Base-by-base conservation (phyloP, 2,888 invertebrate genomes). In the Luffia ferchaultella region DNA sequence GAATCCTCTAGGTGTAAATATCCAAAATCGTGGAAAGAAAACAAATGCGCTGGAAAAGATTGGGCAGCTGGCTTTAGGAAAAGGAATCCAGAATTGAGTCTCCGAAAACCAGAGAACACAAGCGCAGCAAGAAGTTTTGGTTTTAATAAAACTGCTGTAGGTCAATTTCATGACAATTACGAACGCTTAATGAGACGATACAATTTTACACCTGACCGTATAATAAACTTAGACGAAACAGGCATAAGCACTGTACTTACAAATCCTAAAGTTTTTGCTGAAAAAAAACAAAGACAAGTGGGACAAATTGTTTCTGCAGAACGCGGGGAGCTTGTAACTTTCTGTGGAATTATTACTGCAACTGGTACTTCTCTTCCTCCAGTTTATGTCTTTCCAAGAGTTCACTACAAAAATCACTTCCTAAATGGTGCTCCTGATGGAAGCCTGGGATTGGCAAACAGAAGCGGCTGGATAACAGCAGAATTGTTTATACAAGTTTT, bases 301-400 rank as follows among this genome's bases (percentile, higher is more conserved):
- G 51, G 53, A 18, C 61, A 62, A 57, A 53, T 60, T 43, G 55
- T 52, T 3, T 49, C 52, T 46, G 60, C 54, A 7, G 60, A 62
- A 49, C 45, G 57, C 49, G 62, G 60, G 12, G 49, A 53, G 49
- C 53, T 52, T 20, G 51, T 60, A 40, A 62, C 63, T 44, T 56
- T 54, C 16, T 60, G 60, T n/a, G 59, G 57, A 41, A 56, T 55
- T 48, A 58, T 63, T 55, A 61, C 55, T 57, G 64, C 62, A 42
- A 44, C 54, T 20, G 65, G 65, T 2, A 42, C 48, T 41, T 67
- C 54, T 50, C 56, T 67, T 16, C 62, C 65, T 18, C 65, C 65
- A 20, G 53, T 58, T 7, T 50, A 67, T 19, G 62, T 65, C 45
- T 63, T 57, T 52, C 58, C 57, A 12, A 50, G 62, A 45, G 58